phyloP scores from a whole-genome alignment of 2,888 invertebrate species.

The Drosophila kambysellisi region DNA sequence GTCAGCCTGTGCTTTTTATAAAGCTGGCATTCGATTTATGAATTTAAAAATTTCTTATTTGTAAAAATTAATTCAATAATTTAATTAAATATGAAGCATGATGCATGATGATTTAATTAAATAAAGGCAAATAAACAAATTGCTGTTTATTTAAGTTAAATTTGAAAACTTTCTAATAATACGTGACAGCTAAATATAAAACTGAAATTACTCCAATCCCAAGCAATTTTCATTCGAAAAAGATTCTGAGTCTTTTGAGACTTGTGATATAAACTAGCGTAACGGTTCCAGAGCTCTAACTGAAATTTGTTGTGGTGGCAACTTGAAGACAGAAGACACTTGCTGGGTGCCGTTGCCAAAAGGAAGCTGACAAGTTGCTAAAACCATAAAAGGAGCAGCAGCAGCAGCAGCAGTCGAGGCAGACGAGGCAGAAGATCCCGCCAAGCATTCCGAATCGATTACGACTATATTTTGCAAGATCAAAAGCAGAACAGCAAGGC shows the following conservation, averaged over 20 bases:
- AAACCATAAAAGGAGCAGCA: conserved; percentile 40
- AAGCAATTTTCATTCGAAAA: conserved; percentile 15
- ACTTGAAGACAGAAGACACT: conserved; percentile 67
- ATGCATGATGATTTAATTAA: neutral
- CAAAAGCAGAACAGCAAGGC: conserved; percentile 53
- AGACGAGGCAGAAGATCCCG: conserved; percentile 61
- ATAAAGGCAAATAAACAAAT: neutral
- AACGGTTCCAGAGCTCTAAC: conserved; percentile 64
- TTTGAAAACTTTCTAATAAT: neutral
- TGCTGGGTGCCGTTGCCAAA: conserved; percentile 74
- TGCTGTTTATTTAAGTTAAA: neutral
- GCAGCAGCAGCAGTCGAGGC: conserved; percentile 19
- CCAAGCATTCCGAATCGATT: conserved; percentile 83
- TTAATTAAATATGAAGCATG: neutral
- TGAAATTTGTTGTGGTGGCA: conserved; percentile 45
- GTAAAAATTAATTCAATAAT: neutral
- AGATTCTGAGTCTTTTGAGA: conserved; percentile 1
- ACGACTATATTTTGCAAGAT: conserved; percentile 72
- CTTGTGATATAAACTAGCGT: conserved; percentile 56
- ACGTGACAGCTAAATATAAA: neutral
- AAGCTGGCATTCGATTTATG: neutral
- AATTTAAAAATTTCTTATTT: neutral
- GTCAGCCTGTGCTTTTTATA: neutral
- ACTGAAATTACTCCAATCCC: conserved; percentile 4
- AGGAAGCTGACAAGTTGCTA: conserved; percentile 82